phyloP scores from a whole-genome alignment of 2,888 invertebrate species.

The Dicyrtomina minuta region DNA sequence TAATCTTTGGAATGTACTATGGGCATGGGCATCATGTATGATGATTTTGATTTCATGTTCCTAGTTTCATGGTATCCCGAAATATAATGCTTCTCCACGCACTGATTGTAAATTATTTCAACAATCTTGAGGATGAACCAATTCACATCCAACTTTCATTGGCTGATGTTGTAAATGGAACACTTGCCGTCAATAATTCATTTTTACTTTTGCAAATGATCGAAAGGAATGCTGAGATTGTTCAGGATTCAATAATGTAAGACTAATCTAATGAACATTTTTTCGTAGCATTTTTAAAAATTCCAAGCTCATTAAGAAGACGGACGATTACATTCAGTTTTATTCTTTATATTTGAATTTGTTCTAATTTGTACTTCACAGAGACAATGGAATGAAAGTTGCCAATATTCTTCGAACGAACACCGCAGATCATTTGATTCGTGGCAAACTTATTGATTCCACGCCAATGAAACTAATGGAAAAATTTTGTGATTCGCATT shows the following conservation, averaged over 20 bases:
- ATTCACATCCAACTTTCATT: conserved; percentile 16
- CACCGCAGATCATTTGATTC: conserved; percentile 47
- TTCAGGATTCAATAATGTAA: conserved; percentile 44
- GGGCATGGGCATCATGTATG: background rate
- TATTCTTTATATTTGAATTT: no score
- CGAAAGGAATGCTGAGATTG: conserved; percentile 43
- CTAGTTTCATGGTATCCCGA: conserved; percentile 46
- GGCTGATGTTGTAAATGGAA: conserved; percentile 13
- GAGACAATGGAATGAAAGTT: conserved; percentile 50
- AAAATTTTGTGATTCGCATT: conserved; percentile 46
- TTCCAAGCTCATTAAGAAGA: no score
- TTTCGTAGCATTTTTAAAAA: background rate
- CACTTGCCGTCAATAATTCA: conserved; percentile 24
- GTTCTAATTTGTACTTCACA: no score
- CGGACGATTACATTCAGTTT: no score
- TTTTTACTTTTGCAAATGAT: conserved; percentile 26
- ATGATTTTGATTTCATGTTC: background rate
- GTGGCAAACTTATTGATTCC: conserved; percentile 40
- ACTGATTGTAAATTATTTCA: conserved; percentile 40
- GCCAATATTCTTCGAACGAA: conserved; percentile 46
- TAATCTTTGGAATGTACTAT: background rate
- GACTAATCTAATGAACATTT: background rate
- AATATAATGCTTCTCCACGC: conserved; percentile 47
- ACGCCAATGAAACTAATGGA: conserved; percentile 50
- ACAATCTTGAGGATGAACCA: conserved; percentile 19